Percentiles rank a stretch among this genome's conserved stretches.
Evolutionary conservation across 2,797 vertebrate species (phyloP).

Genomic region (Gadopsis marmoratus): DNA sequence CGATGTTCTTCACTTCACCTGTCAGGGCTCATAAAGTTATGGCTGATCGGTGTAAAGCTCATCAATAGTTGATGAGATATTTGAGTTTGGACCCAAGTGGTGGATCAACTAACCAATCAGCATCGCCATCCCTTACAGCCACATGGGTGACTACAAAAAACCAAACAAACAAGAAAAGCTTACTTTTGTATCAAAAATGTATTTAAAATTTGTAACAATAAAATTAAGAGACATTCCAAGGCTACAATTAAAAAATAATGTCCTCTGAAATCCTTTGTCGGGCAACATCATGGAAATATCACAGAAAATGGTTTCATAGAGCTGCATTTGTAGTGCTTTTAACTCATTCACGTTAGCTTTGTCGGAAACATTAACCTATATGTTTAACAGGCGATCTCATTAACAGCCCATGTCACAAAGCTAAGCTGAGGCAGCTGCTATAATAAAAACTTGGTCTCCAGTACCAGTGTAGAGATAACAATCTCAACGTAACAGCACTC

Average conservation of each 20-base stretch:
- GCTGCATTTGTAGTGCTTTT: constrained; percentile 14
- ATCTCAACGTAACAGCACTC: background rate
- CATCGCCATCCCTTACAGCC: background rate
- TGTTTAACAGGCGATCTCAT: background rate
- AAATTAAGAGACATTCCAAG: constrained; percentile 34
- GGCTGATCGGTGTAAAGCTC: too few species aligned
- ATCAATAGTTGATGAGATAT: background rate
- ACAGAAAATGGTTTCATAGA: background rate
- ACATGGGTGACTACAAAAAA: background rate
- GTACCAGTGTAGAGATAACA: background rate
- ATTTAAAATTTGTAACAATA: constrained; percentile 57
- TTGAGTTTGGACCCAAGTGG: background rate
- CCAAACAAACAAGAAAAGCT: background rate
- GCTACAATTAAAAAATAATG: constrained; percentile 32
- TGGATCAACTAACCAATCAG: background rate
- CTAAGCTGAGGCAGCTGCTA: constrained; percentile 1
- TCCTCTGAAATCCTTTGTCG: constrained; percentile 14
- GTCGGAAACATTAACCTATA: background rate
- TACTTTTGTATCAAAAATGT: constrained; percentile 54
- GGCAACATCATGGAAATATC: constrained; percentile 11
- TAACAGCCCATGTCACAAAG: constrained; percentile 4
- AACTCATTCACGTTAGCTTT: constrained; percentile 1
- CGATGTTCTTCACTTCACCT: too few species aligned
- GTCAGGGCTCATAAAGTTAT: too few species aligned
- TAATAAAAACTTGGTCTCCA: background rate